phyloP scores from a whole-genome alignment of 2,113 vertebrate genomes.

The Oceanites oceanicus region DNA sequence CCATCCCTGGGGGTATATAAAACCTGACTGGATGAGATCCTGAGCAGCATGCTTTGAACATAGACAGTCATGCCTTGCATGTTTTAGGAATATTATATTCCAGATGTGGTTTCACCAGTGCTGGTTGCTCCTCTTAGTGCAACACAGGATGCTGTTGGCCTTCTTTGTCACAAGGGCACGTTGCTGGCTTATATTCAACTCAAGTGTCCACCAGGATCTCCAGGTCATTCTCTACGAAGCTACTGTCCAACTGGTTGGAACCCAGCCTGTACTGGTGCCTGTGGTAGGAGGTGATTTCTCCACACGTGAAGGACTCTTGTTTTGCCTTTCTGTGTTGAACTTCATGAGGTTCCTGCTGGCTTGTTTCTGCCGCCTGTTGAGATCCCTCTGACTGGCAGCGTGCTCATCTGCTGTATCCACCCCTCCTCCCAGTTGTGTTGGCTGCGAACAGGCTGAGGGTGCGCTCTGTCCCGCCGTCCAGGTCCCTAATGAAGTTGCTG shows the following conservation, averaged over 20 bases:
- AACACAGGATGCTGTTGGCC: not conserved
- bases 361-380: not conserved
- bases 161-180: not conserved
- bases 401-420: not conserved
- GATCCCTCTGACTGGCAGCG: not conserved
- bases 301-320: not conserved
- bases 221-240: not conserved
- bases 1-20: not conserved
- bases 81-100: not conserved
- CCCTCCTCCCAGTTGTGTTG: not conserved
- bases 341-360: not conserved
- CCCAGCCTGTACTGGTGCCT: not conserved
- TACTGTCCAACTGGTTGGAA: not conserved
- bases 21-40: not conserved
- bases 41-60: not conserved
- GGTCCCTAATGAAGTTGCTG: not conserved
- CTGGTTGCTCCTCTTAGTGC: not conserved
- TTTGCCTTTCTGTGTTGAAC: not conserved
- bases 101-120: not conserved
- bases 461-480: rapidly evolving
- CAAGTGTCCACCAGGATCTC: not conserved
- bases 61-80: not conserved
- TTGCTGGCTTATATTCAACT: not conserved
- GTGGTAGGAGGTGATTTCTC: not conserved
- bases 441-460: too few species aligned